A percentile compares a stretch with the other conserved stretches of the same genome.
Evolutionary conservation across 2,113 vertebrate species (phyloP).

Genomic region (Brachyistius frenatus): DNA sequence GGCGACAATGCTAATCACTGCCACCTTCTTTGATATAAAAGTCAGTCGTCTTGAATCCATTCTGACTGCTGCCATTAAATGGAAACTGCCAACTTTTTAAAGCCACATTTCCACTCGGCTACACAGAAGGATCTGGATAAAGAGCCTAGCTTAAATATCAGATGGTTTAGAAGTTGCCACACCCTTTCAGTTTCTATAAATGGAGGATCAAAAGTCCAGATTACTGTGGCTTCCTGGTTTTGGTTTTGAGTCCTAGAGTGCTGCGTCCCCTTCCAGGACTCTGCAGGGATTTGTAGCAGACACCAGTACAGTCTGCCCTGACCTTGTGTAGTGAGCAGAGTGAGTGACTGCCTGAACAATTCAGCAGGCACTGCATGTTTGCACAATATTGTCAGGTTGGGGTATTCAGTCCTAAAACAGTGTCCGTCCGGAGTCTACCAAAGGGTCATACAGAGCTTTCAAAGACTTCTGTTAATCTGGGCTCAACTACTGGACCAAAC

Average conservation of each 20-base stretch:
- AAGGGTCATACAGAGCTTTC: background rate
- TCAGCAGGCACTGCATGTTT: slow-evolving; percentile 24
- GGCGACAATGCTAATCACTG: too few species aligned
- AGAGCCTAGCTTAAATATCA: background rate
- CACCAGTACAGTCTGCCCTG: slow-evolving; percentile 35
- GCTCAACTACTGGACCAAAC: background rate
- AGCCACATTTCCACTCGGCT: too few species aligned
- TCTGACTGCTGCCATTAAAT: too few species aligned
- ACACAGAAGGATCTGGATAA: too few species aligned
- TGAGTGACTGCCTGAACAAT: slow-evolving; percentile 12
- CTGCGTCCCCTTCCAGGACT: slow-evolving; percentile 43
- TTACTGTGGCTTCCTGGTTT: slow-evolving; percentile 40
- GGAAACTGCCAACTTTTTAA: too few species aligned
- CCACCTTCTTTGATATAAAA: too few species aligned
- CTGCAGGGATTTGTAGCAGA: slow-evolving; percentile 64
- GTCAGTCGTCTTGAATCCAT: too few species aligned
- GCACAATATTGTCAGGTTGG: background rate
- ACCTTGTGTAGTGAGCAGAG: slow-evolving; percentile 59
- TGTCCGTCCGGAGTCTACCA: background rate
- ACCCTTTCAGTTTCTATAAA: slow-evolving; percentile 12
- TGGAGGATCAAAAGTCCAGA: slow-evolving; percentile 41
- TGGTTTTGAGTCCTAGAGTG: slow-evolving; percentile 33
- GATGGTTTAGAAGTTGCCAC: slow-evolving; percentile 6
- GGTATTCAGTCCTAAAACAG: background rate
- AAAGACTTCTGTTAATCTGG: background rate